phyloP scores from a whole-genome alignment of 2,797 vertebrate species.

The Arnoldichthys spilopterus region DNA sequence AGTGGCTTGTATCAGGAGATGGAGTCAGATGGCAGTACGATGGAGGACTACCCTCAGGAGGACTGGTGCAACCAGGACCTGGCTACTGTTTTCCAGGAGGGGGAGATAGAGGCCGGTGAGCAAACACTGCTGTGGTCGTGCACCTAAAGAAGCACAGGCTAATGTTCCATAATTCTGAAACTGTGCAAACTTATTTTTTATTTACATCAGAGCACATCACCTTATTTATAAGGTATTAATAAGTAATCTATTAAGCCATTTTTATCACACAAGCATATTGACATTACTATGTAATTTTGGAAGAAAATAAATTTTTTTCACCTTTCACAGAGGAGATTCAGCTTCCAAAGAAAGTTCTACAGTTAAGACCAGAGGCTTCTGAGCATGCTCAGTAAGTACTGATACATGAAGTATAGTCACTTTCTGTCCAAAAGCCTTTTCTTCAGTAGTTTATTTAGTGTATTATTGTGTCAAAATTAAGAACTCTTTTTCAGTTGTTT shows the following conservation, averaged over 20 bases:
- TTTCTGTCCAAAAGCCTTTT: background rate
- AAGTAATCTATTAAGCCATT: background rate
- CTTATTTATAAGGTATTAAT: background rate
- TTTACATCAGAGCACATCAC: background rate
- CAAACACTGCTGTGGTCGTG: background rate
- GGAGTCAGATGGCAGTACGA: constrained; percentile 95
- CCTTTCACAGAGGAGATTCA: constrained; percentile 88
- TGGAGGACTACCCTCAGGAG: constrained; percentile 97
- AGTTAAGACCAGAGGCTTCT: constrained; percentile 87
- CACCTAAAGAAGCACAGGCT: background rate
- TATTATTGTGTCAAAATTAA: background rate
- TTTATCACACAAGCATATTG: background rate
- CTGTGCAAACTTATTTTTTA: too few species aligned
- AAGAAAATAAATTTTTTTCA: constrained; percentile 38
- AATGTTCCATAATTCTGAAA: background rate
- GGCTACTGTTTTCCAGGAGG: constrained; percentile 89
- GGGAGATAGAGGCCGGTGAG: constrained; percentile 93
- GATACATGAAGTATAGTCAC: background rate
- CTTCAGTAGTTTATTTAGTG: background rate
- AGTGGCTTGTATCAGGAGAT: constrained; percentile 98
- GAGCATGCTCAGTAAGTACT: constrained; percentile 92
- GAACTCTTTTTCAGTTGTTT: background rate
- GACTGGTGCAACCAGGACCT: constrained; percentile 98
- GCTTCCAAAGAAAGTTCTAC: constrained; percentile 87
- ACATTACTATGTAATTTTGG: background rate